Evolutionary conservation across 2,888 invertebrate genomes (phyloP), one percentile per base, ranked within the genome.

Genomic region (Trissolcus brochymenae): DNA sequence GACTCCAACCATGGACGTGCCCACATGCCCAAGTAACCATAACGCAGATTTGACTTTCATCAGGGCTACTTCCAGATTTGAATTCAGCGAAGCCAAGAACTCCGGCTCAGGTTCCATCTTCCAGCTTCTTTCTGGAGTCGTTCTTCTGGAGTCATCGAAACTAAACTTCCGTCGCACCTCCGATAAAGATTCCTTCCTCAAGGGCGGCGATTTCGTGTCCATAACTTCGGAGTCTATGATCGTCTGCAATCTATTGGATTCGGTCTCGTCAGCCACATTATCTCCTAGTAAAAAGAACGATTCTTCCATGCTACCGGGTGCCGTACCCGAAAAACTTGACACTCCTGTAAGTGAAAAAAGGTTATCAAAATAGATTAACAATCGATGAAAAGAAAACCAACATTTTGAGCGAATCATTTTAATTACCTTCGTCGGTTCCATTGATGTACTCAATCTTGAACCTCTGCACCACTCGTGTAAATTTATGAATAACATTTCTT

Each of bases 21-120:
- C 95, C 11, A 95, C 92, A 88, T 97, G 96, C 14, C 96, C 96
- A 59, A 95, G 87, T 1, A 95, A 95, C 98, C 98, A 98, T 0
- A 98, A 90, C 0, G 97, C 94, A 6, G 96, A 93, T 89, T 98
- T 98, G 50, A 97, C 88, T 78, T 94, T 93, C 53, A 95, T 89
- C 64, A 96, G 93, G 82, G 83, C 82, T 35, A 79, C 81, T 16
- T 86, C 84, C 7, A 86, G 71, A 29, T 66, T 77, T 0, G 49
- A 60, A 16, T 73, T 80, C 9, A 76, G 16, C 4, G 70, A 61
- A n/a, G 76, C 68, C 13, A 84, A 84, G 14, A 78, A 78, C 40
- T 85, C 87, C 0, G 87, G 85, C 0, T 84, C 82, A 4, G 79
- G 78, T 29, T 84, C 84, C 14, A 75, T 61, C 13, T 84, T 87